Conservation (phyloP, 2,113 vertebrate species). For the Serinus canaria region DNA sequence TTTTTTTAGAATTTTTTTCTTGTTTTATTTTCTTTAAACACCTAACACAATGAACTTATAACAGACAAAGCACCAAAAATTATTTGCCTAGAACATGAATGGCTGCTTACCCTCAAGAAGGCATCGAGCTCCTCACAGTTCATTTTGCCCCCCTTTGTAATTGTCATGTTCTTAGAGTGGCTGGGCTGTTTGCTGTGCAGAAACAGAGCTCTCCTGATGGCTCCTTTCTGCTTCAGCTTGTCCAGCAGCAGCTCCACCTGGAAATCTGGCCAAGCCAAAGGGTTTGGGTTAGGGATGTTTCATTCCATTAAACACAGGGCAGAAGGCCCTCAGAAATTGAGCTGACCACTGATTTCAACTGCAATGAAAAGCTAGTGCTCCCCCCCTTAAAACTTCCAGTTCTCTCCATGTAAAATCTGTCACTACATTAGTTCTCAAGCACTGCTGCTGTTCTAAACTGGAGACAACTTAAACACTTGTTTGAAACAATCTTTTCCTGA, state of each 20-base stretch:
- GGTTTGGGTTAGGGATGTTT: neutral
- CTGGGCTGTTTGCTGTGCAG: conserved; percentile 77
- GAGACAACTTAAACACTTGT: neutral
- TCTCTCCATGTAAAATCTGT: neutral
- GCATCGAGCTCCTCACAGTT: conserved; percentile 88
- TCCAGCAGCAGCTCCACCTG: conserved; percentile 90
- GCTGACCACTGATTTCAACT: neutral
- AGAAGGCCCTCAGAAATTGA: neutral
- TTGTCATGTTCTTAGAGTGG: conserved; percentile 88
- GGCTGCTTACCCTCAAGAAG: conserved; percentile 82
- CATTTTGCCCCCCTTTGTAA: conserved; percentile 72
- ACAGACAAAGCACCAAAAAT: neutral
- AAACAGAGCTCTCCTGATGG: conserved; percentile 90
- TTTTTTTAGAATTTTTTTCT: neutral
- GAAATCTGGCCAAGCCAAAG: conserved; percentile 80
- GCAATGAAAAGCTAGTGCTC: neutral
- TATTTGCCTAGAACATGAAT: neutral
- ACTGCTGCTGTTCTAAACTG: neutral
- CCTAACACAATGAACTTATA: neutral
- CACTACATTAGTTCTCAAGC: neutral
- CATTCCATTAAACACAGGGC: neutral
- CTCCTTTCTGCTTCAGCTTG: conserved; percentile 94
- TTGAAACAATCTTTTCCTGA: neutral
- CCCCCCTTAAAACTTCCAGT: neutral
- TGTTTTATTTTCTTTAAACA: neutral